Evolutionary conservation across 2,113 vertebrate genomes (phyloP).

Genomic region (Heliornis fulica): DNA sequence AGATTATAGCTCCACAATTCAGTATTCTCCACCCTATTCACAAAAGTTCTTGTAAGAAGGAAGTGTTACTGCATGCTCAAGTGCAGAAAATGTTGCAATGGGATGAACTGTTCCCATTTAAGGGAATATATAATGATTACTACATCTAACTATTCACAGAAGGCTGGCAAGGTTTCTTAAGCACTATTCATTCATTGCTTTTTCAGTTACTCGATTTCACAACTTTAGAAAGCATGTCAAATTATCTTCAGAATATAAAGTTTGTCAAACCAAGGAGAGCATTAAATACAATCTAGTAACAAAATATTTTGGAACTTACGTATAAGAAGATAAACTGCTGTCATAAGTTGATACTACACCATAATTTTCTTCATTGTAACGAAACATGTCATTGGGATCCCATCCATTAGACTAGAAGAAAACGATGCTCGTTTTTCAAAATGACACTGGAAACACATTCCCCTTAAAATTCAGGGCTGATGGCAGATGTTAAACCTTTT

Average conservation of each 20-base stretch:
- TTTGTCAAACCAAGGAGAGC: constrained; percentile 3
- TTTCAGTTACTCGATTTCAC: background rate
- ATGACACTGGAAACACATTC: constrained; percentile 47
- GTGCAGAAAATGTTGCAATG: background rate
- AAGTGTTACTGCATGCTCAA: background rate
- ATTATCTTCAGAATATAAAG: background rate
- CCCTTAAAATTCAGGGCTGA: background rate
- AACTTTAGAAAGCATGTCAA: background rate
- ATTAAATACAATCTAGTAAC: constrained; percentile 15
- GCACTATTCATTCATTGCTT: constrained; percentile 45
- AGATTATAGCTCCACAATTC: background rate
- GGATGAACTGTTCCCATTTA: constrained; percentile 39
- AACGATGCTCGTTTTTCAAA: constrained; percentile 67
- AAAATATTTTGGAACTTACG: constrained; percentile 81
- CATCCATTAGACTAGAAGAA: constrained; percentile 94
- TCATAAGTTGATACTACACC: constrained; percentile 97
- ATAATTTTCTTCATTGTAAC: constrained; percentile 98
- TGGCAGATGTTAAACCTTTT: background rate
- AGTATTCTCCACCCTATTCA: background rate
- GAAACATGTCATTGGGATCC: constrained; percentile 99
- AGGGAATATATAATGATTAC: constrained; percentile 46
- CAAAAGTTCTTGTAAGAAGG: background rate
- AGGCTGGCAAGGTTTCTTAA: constrained; percentile 42
- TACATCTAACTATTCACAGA: constrained; percentile 31
- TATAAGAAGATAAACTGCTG: constrained; percentile 97